Evolutionary conservation across 2,113 vertebrate genomes (phyloP).

Genomic region (zebrafish (Danio rerio)): DNA sequence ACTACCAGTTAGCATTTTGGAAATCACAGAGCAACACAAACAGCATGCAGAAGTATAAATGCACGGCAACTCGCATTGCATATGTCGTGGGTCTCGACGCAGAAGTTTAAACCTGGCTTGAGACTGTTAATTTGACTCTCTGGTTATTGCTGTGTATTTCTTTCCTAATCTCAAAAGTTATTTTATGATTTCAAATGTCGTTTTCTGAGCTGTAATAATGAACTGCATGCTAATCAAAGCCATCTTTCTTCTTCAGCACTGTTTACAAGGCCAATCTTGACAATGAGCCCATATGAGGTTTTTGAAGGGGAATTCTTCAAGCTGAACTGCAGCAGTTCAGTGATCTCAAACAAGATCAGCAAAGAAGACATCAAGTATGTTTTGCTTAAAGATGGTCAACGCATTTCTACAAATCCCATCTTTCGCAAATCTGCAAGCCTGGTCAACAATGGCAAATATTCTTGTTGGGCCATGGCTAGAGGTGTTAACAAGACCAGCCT

Average conservation of each 20-base stretch:
- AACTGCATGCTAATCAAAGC: neutral
- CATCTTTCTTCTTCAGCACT: constrained; percentile 62
- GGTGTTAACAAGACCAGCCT: constrained; percentile 38
- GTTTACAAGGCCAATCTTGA: constrained; percentile 71
- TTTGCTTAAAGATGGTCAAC: constrained; percentile 60
- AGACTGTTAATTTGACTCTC: no score
- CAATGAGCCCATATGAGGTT: constrained; percentile 48
- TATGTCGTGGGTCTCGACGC: no score
- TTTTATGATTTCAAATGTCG: neutral
- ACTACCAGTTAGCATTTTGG: no score
- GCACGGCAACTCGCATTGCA: no score
- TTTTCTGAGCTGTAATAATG: neutral
- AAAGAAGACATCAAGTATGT: constrained; percentile 47
- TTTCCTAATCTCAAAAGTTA: no score
- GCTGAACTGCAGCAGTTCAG: constrained; percentile 64
- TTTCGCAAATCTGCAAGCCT: constrained; percentile 19
- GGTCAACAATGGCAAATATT: constrained; percentile 66
- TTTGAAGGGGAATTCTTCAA: constrained; percentile 59
- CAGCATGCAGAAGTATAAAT: no score
- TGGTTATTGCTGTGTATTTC: no score
- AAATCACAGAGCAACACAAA: no score
- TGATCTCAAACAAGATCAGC: constrained; percentile 48
- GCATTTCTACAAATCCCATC: neutral
- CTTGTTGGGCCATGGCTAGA: constrained; percentile 56
- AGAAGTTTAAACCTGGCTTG: no score